Conservation (phyloP, 2,888 invertebrate genomes). For the Pedicia rivosa region DNA sequence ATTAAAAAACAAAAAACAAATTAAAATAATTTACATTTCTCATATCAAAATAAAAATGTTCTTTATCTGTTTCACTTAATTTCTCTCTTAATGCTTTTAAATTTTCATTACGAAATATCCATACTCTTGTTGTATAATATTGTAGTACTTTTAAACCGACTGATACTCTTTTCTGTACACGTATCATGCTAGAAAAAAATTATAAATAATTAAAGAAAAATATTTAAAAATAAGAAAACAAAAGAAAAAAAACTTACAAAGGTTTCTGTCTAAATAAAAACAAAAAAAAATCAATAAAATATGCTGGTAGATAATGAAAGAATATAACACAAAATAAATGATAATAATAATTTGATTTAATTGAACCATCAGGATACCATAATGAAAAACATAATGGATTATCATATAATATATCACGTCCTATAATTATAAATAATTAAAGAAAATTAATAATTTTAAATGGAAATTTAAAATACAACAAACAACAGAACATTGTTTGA, state of each 20-base stretch:
- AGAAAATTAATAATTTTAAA: background rate
- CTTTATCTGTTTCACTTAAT: constrained; percentile 37
- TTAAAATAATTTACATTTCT: background rate
- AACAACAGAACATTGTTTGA: too few species aligned
- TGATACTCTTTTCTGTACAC: constrained; percentile 39
- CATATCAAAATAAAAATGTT: constrained; percentile 37
- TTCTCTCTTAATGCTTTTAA: constrained; percentile 35
- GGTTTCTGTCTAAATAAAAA: constrained; percentile 52
- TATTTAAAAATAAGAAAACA: too few species aligned
- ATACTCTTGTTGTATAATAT: constrained; percentile 63
- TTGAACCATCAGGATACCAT: constrained; percentile 64
- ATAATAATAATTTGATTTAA: constrained; percentile 46
- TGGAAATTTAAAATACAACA: background rate
- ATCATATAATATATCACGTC: constrained; percentile 40
- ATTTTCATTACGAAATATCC: constrained; percentile 56
- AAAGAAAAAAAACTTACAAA: constrained; percentile 43
- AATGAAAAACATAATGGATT: constrained; percentile 62
- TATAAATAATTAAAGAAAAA: too few species aligned
- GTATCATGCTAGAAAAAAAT: constrained; percentile 44
- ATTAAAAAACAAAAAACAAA: background rate
- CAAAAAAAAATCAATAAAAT: constrained; percentile 53
- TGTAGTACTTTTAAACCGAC: constrained; percentile 45
- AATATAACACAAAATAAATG: constrained; percentile 52
- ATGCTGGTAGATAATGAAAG: constrained; percentile 62
- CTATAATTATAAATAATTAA: constrained; percentile 18